phyloP scores from a whole-genome alignment of 1,140 invertebrate genomes.

The Drosophila mojavensis region DNA sequence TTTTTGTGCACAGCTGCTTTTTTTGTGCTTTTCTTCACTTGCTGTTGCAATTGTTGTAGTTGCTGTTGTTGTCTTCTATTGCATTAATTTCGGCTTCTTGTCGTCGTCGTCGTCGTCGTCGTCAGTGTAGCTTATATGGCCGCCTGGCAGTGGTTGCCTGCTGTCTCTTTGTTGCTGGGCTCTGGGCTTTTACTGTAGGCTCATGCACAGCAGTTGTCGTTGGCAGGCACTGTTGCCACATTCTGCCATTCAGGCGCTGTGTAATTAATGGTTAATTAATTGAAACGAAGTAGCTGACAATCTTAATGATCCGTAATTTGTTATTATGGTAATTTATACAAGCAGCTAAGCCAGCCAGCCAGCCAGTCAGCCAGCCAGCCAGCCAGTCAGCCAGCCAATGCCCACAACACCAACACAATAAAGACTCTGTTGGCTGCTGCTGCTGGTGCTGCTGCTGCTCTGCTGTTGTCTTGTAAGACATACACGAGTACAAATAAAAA shows the following conservation, averaged over 20 bases:
- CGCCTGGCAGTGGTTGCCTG: constrained; percentile 42
- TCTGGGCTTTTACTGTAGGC: constrained; percentile 51
- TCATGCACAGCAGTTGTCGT: constrained; percentile 78
- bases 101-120: constrained; percentile 43
- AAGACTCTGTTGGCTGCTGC: constrained; percentile 40
- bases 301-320: constrained; percentile 83
- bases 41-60: constrained; percentile 32
- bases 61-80: constrained; percentile 67
- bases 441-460: constrained; percentile 36
- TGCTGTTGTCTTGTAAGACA: constrained; percentile 72
- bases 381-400: constrained; percentile 30
- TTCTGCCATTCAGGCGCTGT: constrained; percentile 78
- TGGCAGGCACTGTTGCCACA: constrained; percentile 71
- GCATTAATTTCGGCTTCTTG: constrained; percentile 80
- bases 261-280: constrained; percentile 83
- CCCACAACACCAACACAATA: constrained; percentile 63
- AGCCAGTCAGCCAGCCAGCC: constrained; percentile 35
- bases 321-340: constrained; percentile 83
- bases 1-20: constrained; percentile 79
- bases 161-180: constrained; percentile 43
- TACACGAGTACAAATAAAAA: constrained; percentile 72
- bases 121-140: constrained; percentile 69
- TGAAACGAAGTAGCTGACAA: constrained; percentile 83
- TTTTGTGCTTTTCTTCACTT: constrained; percentile 77
- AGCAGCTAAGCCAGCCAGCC: constrained; percentile 46